A percentile compares a stretch with the other conserved stretches of the same genome.
Conservation (phyloP, 1,140 invertebrate species). For the Triops cancriformis region DNA sequence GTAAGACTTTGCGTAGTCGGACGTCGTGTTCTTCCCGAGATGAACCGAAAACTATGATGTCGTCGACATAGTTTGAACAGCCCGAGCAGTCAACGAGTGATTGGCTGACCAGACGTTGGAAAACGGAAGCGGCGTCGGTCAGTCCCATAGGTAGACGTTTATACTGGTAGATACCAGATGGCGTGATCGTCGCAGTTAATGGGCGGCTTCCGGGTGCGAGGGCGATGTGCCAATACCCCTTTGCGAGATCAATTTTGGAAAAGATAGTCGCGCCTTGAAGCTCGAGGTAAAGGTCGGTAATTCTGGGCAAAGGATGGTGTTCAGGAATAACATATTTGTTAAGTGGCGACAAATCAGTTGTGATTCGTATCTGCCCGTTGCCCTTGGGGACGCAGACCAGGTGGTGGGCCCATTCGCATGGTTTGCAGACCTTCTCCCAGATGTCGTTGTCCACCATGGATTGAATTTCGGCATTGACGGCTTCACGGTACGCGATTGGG, state of each 20-base stretch:
- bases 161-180: too few species aligned
- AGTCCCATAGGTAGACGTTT: neutral
- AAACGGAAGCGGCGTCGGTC: neutral
- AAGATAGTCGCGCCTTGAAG: neutral
- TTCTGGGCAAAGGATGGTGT: neutral
- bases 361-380: neutral
- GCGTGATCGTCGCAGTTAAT: neutral
- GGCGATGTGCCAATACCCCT: conserved; percentile 11
- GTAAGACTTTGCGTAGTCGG: conserved; percentile 32
- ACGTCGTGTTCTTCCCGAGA: conserved; percentile 31
- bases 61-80: conserved; percentile 27
- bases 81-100: neutral
- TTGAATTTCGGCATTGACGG: neutral
- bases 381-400: neutral
- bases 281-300: neutral
- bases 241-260: conserved; percentile 1
- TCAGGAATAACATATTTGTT: too few species aligned
- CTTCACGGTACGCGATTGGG: neutral
- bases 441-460: neutral
- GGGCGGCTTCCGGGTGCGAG: neutral
- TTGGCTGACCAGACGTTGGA: neutral
- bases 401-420: neutral
- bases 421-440: too few species aligned
- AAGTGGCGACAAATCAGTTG: neutral
- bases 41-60: conserved; percentile 33